Conservation (phyloP, 2,797 vertebrate species). For the Luscinia megarhynchos region DNA sequence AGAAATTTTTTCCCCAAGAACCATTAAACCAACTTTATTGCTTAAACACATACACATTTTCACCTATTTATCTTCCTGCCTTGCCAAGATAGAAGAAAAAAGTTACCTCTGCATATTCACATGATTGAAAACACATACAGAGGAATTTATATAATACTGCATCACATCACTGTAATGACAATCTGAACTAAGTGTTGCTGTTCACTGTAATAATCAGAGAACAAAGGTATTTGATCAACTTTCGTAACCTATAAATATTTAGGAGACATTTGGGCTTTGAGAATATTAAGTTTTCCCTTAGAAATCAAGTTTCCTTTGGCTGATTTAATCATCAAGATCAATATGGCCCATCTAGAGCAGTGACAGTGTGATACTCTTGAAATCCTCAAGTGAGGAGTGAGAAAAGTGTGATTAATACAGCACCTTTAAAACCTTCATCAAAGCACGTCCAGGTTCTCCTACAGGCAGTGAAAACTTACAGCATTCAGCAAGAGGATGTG, state of each 20-base stretch:
- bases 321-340: constrained; percentile 67
- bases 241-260: constrained; percentile 20
- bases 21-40: constrained; percentile 76
- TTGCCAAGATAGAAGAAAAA: constrained; percentile 47
- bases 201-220: constrained; percentile 35
- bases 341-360: constrained; percentile 30
- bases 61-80: constrained; percentile 67
- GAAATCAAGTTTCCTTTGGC: constrained; percentile 57
- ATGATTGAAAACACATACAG: constrained; percentile 49
- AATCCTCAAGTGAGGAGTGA: constrained; percentile 32
- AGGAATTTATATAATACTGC: constrained; percentile 30
- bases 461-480: background rate
- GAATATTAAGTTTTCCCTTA: constrained; percentile 49
- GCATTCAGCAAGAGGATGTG: background rate
- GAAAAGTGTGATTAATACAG: constrained; percentile 57
- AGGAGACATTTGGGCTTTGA: constrained; percentile 3
- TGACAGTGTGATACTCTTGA: constrained; percentile 38
- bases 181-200: background rate
- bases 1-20: constrained; percentile 68
- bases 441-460: background rate
- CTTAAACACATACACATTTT: constrained; percentile 66
- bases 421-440: background rate
- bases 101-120: constrained; percentile 28
- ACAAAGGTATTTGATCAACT: constrained; percentile 56
- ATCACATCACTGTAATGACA: constrained; percentile 3